phyloP scores from a whole-genome alignment of 2,797 vertebrate species.

The Monodelphis domestica region DNA sequence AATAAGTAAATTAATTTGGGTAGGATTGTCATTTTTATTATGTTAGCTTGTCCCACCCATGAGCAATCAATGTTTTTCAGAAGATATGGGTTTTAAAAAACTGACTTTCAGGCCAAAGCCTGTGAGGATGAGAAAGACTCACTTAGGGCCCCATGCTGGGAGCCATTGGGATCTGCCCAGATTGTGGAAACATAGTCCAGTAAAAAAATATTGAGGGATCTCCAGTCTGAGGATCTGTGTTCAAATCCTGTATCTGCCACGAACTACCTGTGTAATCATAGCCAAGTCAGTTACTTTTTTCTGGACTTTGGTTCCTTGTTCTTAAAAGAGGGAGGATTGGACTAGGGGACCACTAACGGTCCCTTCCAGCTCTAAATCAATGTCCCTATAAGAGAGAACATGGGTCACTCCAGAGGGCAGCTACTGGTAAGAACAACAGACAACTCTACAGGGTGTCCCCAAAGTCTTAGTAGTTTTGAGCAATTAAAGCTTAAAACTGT shows the following conservation, averaged over 20 bases:
- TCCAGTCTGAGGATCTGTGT: constrained; percentile 17
- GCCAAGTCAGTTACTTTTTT: constrained; percentile 35
- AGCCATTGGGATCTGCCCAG: not conserved
- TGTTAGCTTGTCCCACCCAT: too few species aligned
- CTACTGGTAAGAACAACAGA: not conserved
- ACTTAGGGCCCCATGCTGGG: not conserved
- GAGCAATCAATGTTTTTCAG: too few species aligned
- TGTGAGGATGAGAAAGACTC: not conserved
- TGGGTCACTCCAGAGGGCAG: not conserved
- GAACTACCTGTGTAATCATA: constrained; percentile 32
- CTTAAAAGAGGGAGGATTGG: not conserved
- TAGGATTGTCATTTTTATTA: too few species aligned
- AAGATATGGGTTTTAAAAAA: too few species aligned
- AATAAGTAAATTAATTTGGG: too few species aligned
- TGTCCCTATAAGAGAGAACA: not conserved
- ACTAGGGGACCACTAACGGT: not conserved
- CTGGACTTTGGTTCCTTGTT: constrained; percentile 20
- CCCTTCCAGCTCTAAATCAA: not conserved
- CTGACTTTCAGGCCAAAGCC: not conserved
- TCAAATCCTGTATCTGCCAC: constrained; percentile 33
- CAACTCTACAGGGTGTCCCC: not conserved
- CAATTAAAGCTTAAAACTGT: too few species aligned
- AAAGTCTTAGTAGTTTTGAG: not conserved
- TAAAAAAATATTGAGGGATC: not conserved
- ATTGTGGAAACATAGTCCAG: not conserved